A percentile compares a stretch with the other conserved stretches of the same genome.
phyloP scores from a whole-genome alignment of 2,797 vertebrate species.

The Enteromius anoplus region DNA sequence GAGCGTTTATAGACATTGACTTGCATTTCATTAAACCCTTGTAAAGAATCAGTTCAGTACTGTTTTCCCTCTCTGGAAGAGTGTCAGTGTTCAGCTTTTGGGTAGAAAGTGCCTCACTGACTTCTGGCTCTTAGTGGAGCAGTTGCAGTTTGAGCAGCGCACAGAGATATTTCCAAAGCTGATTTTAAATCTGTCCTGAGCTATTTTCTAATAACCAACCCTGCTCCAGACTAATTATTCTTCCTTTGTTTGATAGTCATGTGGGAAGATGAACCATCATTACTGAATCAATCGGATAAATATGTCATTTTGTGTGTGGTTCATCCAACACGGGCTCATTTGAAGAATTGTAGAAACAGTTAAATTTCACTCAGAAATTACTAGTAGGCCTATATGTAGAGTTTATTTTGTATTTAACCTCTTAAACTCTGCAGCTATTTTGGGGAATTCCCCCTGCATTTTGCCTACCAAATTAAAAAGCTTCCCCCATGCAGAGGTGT shows the following conservation, averaged over 20 bases:
- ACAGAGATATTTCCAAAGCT: not conserved
- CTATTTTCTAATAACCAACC: not conserved
- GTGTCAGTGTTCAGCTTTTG: conserved; percentile 1
- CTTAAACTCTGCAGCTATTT: too few species aligned
- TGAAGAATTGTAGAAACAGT: not conserved
- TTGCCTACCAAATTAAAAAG: too few species aligned
- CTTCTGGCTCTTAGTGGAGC: not conserved
- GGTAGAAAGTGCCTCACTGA: conserved; percentile 32
- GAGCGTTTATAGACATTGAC: conserved; percentile 27
- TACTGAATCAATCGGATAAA: not conserved
- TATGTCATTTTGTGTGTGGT: not conserved
- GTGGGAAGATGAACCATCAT: not conserved
- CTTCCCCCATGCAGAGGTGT: too few species aligned
- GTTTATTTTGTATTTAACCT: not conserved
- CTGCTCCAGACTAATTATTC: conserved; percentile 11
- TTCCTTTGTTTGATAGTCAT: not conserved
- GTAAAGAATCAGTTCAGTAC: conserved; percentile 7
- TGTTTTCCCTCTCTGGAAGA: not conserved
- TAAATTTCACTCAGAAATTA: not conserved
- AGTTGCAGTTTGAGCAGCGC: not conserved
- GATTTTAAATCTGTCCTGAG: conserved; percentile 1
- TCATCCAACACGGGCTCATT: not conserved
- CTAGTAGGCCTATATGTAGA: not conserved
- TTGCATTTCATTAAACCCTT: conserved; percentile 23
- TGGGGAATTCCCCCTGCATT: too few species aligned